Evolutionary conservation across 1,140 invertebrate species (phyloP).

Genomic region (Archegozetes longisetosus): DNA sequence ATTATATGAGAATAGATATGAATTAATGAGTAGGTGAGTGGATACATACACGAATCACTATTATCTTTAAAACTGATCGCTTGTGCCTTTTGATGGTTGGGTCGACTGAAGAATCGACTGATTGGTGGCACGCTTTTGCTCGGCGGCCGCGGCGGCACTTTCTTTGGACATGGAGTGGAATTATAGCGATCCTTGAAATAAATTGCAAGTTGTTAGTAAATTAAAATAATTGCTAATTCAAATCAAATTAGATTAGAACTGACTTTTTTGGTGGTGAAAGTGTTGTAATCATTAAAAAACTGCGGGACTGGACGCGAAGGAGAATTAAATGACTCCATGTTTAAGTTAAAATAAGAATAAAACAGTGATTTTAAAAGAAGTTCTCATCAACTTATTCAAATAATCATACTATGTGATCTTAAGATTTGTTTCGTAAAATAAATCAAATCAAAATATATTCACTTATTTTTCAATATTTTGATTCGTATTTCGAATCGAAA

Average conservation of each 20-base stretch:
- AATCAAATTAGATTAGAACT: slow-evolving; percentile 3
- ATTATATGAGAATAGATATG: not conserved
- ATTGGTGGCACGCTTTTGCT: slow-evolving; percentile 30
- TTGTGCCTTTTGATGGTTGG: slow-evolving; percentile 24
- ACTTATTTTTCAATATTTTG: too few relatives aligned
- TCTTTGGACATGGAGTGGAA: slow-evolving; percentile 8
- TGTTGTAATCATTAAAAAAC: slow-evolving; percentile 28
- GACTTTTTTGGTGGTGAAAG: slow-evolving; percentile 34
- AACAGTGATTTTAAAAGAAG: too few relatives aligned
- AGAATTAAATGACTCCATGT: too few relatives aligned
- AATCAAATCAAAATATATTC: too few relatives aligned
- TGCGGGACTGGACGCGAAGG: slow-evolving; percentile 28
- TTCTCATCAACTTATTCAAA: too few relatives aligned
- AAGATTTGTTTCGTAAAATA: too few relatives aligned
- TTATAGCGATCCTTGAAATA: slow-evolving; percentile 2
- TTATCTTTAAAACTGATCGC: slow-evolving; percentile 29
- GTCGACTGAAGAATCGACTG: slow-evolving; percentile 26
- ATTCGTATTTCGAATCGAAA: too few relatives aligned
- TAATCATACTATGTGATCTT: too few relatives aligned
- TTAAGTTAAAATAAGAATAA: too few relatives aligned
- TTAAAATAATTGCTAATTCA: not conserved
- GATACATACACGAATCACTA: slow-evolving; percentile 26
- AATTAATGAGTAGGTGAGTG: not conserved
- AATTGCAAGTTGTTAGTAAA: not conserved
- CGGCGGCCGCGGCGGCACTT: slow-evolving; percentile 29